Base-by-base conservation (phyloP, 2,888 invertebrate species). In the Drymonia ruficornis region DNA sequence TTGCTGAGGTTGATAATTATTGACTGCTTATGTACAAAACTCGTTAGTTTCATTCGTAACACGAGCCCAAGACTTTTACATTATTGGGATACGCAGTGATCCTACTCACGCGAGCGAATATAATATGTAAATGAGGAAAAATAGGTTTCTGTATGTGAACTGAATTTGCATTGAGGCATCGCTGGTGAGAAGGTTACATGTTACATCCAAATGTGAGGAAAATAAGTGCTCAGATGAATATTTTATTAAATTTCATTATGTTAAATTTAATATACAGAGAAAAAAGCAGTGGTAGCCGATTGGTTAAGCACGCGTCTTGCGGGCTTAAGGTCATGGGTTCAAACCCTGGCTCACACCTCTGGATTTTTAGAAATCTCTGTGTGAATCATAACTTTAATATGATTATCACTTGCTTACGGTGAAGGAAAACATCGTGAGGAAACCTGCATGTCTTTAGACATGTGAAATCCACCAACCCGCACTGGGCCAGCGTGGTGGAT, bases 81-180 rank as follows among this genome's bases (percentile, higher is more conserved):
- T 36, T 11, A 13, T 36, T 36, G 36, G 16, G 16, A 40, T 40
- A 40, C 40, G 8, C 40, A 16, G 16, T 40, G 40, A 40, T 40
- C 40, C 40, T n/a, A n/a, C n/a, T 40, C n/a, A 9, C 16, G 28
- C 23, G 49, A 31, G 40, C 40, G 40, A 16, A 40, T 2, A 40
- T 40, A 40, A 40, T 40, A 40, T 40, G 40, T 40, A 40, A 40
- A 40, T 40, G 40, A 16, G 40, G 16, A 40, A 40, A 40, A 40
- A 40, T 40, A 40, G 40, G 40, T 40, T 16, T 40, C 40, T 40
- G 40, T 40, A 40, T 40, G 40, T 40, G 40, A 40, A 16, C 40
- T 40, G 40, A 40, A 38, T 40, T 40, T 40, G 16, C 40, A 16
- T 40, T 40, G 16, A 40, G 16, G 11, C 8, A 11, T 1, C 40